Evolutionary conservation across 2,888 invertebrate species (phyloP), one percentile per base, ranked within the genome.

Genomic region (Phaedon cochleariae): DNA sequence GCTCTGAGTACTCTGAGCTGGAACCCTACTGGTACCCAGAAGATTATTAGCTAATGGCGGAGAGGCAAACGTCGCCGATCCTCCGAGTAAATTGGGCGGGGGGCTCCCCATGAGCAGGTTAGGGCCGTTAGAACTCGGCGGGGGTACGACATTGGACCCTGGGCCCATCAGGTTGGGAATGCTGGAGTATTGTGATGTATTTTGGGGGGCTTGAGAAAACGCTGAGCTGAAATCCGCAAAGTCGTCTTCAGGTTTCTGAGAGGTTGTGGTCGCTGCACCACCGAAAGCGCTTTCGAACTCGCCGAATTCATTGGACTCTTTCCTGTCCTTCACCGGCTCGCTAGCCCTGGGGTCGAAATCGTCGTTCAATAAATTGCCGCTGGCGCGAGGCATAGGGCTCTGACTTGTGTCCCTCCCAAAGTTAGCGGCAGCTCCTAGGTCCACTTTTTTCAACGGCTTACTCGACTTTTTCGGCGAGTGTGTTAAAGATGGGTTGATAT

Each of bases 211-310:
- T 58, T 63, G 61, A 37, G 78, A 79, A 83, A 94, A 94, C 7
- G 93, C 93, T 49, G 90, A 89, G 67, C 87, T 86, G 81, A 95
- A 94, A 84, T 94, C 95, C 0, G 94, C 95, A 83, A 95, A 95
- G 70, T 91, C 92, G 73, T 90, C 92, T 66, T 82, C 85, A 65
- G 72, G 22, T 51, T 72, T 73, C 62, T 68, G 64, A 26, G 29
- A 61, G 22, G 68, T 29, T 1, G 64, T 34, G 5, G 71, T 5
- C 76, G 68, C 65, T 9, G 81, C 73, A 59, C 80, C 77, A 12
- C 85, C 86, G 80, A 93, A 93, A 0, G 91, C 93, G 68, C 89
- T 86, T 3, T 89, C 85, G 80, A 94, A 94, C 83, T 94, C 93
- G 0, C 93, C 93, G 81, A 94, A 94, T 64, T 93, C 93, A 41